These are phyloP conservation scores for Xylota sylvarum DNA, from an alignment of 2,888 invertebrate genomes.

Conservation along the genomic window DNA sequence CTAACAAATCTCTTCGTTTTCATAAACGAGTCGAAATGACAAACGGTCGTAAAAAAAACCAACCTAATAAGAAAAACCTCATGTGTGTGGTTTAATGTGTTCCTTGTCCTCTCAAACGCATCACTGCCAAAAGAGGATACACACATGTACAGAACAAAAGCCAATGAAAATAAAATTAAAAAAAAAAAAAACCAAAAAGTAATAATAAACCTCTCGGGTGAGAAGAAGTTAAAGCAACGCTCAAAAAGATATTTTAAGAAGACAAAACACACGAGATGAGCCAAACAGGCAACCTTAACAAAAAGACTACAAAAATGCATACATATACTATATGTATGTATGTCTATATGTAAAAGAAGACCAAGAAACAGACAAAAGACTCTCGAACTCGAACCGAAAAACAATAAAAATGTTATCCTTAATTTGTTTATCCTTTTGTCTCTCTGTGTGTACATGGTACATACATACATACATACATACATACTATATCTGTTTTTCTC, in stretches of 20 bases:
- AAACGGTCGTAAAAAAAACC: constrained; percentile 16
- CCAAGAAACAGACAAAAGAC: constrained; percentile 15
- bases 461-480: not conserved
- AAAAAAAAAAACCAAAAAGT: not conserved
- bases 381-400: constrained; percentile 7
- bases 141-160: constrained; percentile 7
- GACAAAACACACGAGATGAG: constrained; percentile 30
- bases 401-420: constrained; percentile 70
- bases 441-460: constrained; percentile 34
- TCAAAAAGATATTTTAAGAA: constrained; percentile 50
- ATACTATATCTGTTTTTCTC: not conserved
- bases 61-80: constrained; percentile 11
- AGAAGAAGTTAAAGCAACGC: constrained; percentile 47
- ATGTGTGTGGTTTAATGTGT: constrained; percentile 34
- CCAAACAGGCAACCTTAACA: not conserved
- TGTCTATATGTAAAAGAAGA: too few species aligned
- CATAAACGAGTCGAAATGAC: constrained; percentile 43
- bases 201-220: constrained; percentile 32
- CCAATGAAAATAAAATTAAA: not conserved
- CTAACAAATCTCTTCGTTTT: constrained; percentile 33
- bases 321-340: not conserved
- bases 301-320: not conserved
- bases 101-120: constrained; percentile 39
- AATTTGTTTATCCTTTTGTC: constrained; percentile 74
- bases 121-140: constrained; percentile 4